Evolutionary conservation across 1,140 invertebrate species (phyloP).

Genomic region (Pseudoatta argentina): DNA sequence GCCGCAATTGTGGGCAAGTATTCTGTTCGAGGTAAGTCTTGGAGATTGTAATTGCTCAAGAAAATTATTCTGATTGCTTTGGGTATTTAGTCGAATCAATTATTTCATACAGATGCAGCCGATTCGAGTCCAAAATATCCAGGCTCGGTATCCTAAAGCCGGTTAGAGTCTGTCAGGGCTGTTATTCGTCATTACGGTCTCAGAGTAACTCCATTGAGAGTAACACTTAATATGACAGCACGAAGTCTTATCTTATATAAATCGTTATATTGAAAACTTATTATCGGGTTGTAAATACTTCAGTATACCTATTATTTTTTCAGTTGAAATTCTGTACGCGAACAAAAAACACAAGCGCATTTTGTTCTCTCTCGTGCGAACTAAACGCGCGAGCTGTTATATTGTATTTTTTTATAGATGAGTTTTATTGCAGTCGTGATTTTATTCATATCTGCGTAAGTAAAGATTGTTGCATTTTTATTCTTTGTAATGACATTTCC

Average conservation of each 20-base stretch:
- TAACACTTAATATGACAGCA: slow-evolving; percentile 78
- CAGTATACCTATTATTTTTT: slow-evolving; percentile 50
- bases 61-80: neutral
- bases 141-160: slow-evolving; percentile 95
- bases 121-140: slow-evolving; percentile 97
- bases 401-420: slow-evolving; percentile 39
- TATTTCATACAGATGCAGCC: slow-evolving; percentile 90
- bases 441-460: slow-evolving; percentile 11
- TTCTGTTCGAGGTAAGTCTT: slow-evolving; percentile 95
- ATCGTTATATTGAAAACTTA: slow-evolving; percentile 40
- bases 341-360: slow-evolving; percentile 14
- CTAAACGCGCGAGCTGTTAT: slow-evolving; percentile 16
- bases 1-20: slow-evolving; percentile 98
- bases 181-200: slow-evolving; percentile 88
- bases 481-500: slow-evolving; percentile 17
- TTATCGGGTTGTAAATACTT: slow-evolving; percentile 71
- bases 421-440: neutral
- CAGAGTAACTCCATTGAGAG: slow-evolving; percentile 81
- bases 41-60: neutral
- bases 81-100: slow-evolving; percentile 15
- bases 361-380: neutral
- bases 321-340: slow-evolving; percentile 35
- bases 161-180: slow-evolving; percentile 96
- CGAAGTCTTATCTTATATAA: slow-evolving; percentile 49
- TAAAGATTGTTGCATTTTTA: slow-evolving; percentile 62